Percentiles rank a stretch among this genome's conserved stretches.
These are phyloP conservation scores for Anoplolepis gracilipes DNA, from an alignment of 1,140 invertebrate species.

Conservation along the genomic window DNA sequence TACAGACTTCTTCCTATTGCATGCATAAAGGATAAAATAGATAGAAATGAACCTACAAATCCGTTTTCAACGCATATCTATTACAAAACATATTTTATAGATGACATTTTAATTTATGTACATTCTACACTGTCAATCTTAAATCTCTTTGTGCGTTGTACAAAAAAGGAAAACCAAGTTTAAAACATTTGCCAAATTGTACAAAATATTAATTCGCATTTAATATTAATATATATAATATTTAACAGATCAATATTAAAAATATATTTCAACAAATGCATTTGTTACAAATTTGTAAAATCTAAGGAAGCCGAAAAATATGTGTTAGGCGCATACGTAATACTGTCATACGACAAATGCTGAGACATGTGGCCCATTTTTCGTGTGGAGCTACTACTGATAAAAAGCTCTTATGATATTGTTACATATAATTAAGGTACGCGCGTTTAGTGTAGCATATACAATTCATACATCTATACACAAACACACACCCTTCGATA, in stretches of 20 bases:
- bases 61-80: background rate
- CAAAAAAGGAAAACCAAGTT: background rate
- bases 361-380: slow-evolving; percentile 25
- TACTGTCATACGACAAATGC: background rate
- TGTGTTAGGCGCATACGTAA: background rate
- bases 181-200: background rate
- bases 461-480: slow-evolving; percentile 14
- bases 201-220: background rate
- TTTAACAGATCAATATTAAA: background rate
- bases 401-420: slow-evolving; percentile 30
- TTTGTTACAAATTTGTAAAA: background rate
- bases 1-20: slow-evolving; percentile 17
- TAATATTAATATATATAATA: background rate
- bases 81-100: slow-evolving; percentile 24
- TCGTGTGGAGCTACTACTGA: slow-evolving; percentile 1
- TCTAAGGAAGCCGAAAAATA: background rate
- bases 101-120: background rate
- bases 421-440: slow-evolving; percentile 29
- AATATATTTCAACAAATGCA: slow-evolving; percentile 18
- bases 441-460: slow-evolving; percentile 25
- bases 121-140: background rate
- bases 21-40: background rate
- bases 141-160: background rate
- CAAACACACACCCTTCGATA: slow-evolving; percentile 16
- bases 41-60: background rate